These are phyloP conservation scores for Beris chalybata DNA, from an alignment of 2,888 invertebrate species.

Conservation along the genomic window DNA sequence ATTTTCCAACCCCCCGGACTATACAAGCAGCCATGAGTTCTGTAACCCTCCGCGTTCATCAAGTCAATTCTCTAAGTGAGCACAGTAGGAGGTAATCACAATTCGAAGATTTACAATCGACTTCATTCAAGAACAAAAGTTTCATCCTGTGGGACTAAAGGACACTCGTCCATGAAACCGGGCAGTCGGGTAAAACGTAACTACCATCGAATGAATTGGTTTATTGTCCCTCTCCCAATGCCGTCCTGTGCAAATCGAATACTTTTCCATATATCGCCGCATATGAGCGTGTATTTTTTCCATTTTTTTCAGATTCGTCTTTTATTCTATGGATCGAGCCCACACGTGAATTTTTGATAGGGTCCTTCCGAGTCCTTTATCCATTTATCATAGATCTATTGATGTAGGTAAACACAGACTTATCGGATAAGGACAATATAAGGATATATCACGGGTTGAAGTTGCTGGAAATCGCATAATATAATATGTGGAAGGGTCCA, in stretches of 20 bases:
- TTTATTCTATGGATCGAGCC: neutral
- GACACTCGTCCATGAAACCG: slow-evolving; percentile 18
- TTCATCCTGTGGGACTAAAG: slow-evolving; percentile 16
- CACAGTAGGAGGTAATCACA: slow-evolving; percentile 33
- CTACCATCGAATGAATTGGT: no score
- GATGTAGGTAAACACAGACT: slow-evolving; percentile 31
- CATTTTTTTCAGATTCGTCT: slow-evolving; percentile 13
- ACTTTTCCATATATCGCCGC: no score
- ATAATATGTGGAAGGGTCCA: slow-evolving; percentile 13
- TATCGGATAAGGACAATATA: slow-evolving; percentile 34
- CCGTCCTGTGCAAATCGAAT: no score
- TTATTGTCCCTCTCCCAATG: no score
- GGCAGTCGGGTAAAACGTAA: no score
- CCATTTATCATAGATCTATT: slow-evolving; percentile 39
- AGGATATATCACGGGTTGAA: slow-evolving; percentile 11
- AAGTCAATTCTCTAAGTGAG: slow-evolving; percentile 35
- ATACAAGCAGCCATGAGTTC: slow-evolving; percentile 13
- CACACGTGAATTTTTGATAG: slow-evolving; percentile 34
- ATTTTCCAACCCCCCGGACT: neutral
- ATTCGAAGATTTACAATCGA: slow-evolving; percentile 24
- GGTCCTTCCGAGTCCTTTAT: slow-evolving; percentile 31
- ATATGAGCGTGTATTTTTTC: neutral
- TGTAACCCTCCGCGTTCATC: slow-evolving; percentile 34
- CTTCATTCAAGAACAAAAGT: slow-evolving; percentile 21
- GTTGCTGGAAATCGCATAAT: neutral